Conservation (phyloP, 2,888 invertebrate species). For the Oscheius onirici region DNA sequence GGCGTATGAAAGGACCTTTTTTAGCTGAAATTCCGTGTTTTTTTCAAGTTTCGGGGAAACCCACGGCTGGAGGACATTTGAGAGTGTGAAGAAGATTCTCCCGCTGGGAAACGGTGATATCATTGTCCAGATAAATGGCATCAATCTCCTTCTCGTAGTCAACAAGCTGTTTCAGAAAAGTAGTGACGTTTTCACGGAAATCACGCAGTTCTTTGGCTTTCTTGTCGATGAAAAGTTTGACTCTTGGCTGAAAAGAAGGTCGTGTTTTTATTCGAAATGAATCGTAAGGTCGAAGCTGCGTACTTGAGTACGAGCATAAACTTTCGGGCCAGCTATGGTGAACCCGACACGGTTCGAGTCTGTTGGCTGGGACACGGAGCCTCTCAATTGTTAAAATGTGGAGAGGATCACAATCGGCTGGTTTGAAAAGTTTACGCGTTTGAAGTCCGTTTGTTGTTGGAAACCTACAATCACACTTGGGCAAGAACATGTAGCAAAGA, state of each 20-base stretch:
- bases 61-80: not conserved
- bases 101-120: not conserved
- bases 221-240: not conserved
- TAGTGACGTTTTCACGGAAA: not conserved
- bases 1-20: not conserved
- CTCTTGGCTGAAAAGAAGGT: not conserved
- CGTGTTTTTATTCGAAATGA: not conserved
- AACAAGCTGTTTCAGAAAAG: not conserved
- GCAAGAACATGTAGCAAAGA: not conserved
- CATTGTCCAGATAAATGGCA: slow-evolving; percentile 1
- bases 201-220: not conserved
- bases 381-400: not conserved
- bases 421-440: no score
- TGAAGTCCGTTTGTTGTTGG: no score
- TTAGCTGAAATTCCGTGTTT: not conserved
- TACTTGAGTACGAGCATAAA: not conserved
- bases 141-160: slow-evolving; percentile 12
- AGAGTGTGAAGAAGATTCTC: not conserved
- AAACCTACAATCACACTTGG: no score
- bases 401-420: not conserved
- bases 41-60: not conserved
- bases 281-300: not conserved
- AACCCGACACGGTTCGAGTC: not conserved
- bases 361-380: not conserved
- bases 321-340: not conserved